Percentiles rank a stretch among this genome's conserved stretches.
These are phyloP conservation scores for Orientallactaga bullata DNA, from an alignment of 2,113 vertebrate genomes.

Conservation along the genomic window DNA sequence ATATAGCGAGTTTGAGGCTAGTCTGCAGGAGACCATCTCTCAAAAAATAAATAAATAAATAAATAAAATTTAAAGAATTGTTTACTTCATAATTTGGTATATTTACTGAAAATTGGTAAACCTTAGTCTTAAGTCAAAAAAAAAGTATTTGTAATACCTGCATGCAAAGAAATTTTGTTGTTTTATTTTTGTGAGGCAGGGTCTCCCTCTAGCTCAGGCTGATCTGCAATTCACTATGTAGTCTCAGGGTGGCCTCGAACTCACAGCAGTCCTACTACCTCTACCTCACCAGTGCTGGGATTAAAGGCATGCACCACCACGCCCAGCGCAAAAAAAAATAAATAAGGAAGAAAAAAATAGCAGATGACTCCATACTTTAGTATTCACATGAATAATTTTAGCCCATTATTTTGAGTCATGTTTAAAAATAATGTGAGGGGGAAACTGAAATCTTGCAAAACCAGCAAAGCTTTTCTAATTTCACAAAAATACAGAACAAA, in stretches of 20 bases:
- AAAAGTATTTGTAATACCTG: conserved; percentile 30
- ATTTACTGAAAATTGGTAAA: conserved; percentile 18
- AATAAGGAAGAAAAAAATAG: neutral
- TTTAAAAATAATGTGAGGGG: conserved; percentile 51
- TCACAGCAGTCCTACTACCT: no score
- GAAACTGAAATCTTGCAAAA: conserved; percentile 24
- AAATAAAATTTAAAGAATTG: no score
- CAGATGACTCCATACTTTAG: neutral
- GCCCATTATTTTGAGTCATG: conserved; percentile 27
- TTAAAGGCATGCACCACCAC: no score
- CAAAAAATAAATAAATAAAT: no score
- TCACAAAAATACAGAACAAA: conserved; percentile 45
- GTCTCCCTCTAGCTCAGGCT: no score
- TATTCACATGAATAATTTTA: conserved; percentile 37
- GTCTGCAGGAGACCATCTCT: no score
- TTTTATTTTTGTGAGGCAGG: no score
- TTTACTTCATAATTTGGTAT: neutral
- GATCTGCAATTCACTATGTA: no score
- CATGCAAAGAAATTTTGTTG: conserved; percentile 25
- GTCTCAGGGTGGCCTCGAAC: no score
- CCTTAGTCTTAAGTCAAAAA: neutral
- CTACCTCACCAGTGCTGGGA: no score
- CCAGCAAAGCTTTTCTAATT: neutral
- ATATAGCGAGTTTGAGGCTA: no score
- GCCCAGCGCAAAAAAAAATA: conserved; percentile 27